phyloP scores from a whole-genome alignment of 92 coral and sea anemone genomes.

The Palythoa grandis region DNA sequence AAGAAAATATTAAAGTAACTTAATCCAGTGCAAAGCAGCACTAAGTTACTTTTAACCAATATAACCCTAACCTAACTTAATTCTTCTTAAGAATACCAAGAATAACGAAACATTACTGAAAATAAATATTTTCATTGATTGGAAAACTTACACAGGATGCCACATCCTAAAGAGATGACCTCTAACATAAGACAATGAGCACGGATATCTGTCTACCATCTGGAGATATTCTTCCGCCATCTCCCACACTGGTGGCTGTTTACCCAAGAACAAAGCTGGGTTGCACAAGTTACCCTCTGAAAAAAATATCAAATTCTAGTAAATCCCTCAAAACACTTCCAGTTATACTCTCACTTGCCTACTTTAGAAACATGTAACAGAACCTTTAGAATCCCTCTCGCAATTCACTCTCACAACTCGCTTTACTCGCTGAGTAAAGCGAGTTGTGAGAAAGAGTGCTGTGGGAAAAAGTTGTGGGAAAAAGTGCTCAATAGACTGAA shows the following conservation, averaged over 20 bases:
- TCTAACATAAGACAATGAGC: slow-evolving; percentile 82
- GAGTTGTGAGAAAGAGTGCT: too few relatives aligned
- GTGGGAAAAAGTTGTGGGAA: too few relatives aligned
- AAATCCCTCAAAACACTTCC: too few relatives aligned
- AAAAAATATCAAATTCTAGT: slow-evolving; percentile 1
- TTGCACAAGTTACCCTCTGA: slow-evolving; percentile 91
- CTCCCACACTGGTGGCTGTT: slow-evolving; percentile 88
- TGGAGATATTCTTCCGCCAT: slow-evolving; percentile 87
- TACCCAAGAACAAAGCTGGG: slow-evolving; percentile 88
- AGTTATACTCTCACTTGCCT: too few relatives aligned
- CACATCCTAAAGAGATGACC: slow-evolving; percentile 92
- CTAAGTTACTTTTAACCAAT: background rate
- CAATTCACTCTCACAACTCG: too few relatives aligned
- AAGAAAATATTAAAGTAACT: too few relatives aligned
- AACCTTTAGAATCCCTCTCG: too few relatives aligned
- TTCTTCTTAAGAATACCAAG: background rate
- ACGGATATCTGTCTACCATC: slow-evolving; percentile 81
- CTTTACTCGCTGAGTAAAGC: too few relatives aligned
- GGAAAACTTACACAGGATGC: slow-evolving; percentile 77
- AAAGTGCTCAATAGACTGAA: too few relatives aligned
- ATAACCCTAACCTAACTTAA: background rate
- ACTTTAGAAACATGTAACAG: too few relatives aligned
- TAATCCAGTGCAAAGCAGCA: background rate
- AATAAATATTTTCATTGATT: too few relatives aligned
- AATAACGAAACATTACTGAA: background rate